Conservation (phyloP, 2,797 vertebrate genomes). For the Gallirallus australis region DNA sequence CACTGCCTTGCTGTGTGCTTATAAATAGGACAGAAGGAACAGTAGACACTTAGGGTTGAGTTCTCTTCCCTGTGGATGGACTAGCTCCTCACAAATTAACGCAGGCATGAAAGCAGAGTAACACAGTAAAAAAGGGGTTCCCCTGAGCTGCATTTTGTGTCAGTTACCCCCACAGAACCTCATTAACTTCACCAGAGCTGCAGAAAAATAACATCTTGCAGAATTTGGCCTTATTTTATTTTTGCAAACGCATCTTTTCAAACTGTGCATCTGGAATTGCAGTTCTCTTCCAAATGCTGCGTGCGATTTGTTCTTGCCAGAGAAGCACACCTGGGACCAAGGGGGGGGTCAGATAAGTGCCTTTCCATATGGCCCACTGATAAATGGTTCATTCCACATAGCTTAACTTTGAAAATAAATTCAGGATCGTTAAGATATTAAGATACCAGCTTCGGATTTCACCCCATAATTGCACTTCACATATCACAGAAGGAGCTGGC, state of each 20-base stretch:
- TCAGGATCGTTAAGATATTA: constrained; percentile 70
- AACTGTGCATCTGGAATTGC: constrained; percentile 72
- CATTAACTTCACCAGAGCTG: constrained; percentile 36
- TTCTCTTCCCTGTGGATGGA: not conserved
- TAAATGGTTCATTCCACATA: constrained; percentile 73
- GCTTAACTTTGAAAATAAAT: constrained; percentile 73
- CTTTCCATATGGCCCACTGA: constrained; percentile 77
- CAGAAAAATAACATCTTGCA: constrained; percentile 51
- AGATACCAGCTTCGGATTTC: constrained; percentile 69
- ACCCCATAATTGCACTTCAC: constrained; percentile 65
- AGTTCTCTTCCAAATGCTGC: constrained; percentile 66
- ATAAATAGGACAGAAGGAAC: not conserved
- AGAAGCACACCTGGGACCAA: constrained; percentile 71
- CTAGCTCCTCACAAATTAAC: not conserved
- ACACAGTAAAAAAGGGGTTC: not conserved
- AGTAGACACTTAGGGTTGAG: not conserved
- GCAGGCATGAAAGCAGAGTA: not conserved
- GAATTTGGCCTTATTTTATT: constrained; percentile 49
- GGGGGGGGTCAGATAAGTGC: constrained; percentile 71
- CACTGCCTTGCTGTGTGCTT: not conserved
- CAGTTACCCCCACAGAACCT: not conserved
- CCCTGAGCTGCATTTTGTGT: not conserved
- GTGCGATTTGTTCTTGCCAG: constrained; percentile 74
- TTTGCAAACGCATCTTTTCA: constrained; percentile 59
- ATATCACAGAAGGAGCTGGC: constrained; percentile 32